A percentile compares a stretch with the other conserved stretches of the same genome.
phyloP scores from a whole-genome alignment of 2,888 invertebrate species.

The Xanthostigma xanthostigma region DNA sequence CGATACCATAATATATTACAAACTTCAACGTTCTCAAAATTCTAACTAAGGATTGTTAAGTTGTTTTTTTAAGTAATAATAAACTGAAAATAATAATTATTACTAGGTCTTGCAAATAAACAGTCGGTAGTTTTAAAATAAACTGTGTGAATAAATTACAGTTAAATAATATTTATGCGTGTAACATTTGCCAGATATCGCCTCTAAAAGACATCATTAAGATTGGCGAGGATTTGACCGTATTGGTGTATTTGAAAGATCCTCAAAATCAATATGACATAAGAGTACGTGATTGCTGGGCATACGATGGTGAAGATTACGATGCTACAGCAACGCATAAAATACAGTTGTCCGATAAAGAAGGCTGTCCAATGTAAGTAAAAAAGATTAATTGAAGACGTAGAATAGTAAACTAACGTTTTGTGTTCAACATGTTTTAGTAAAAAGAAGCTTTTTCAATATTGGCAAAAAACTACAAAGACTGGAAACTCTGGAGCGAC shows the following conservation, averaged over 20 bases:
- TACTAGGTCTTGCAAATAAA: too few species aligned
- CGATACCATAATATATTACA: too few species aligned
- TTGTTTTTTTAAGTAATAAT: too few species aligned
- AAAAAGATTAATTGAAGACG: neutral
- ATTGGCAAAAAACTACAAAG: constrained; percentile 44
- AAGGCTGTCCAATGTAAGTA: constrained; percentile 49
- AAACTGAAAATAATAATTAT: too few species aligned
- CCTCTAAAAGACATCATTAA: constrained; percentile 46
- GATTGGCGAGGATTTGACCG: constrained; percentile 53
- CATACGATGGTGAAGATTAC: constrained; percentile 49
- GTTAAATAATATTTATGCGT: neutral
- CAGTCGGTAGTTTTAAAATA: neutral
- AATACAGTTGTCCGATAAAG: constrained; percentile 47
- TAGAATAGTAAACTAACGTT: neutral
- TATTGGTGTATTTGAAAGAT: constrained; percentile 54
- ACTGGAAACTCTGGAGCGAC: constrained; percentile 44
- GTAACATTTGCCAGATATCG: constrained; percentile 30
- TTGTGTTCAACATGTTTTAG: constrained; percentile 23
- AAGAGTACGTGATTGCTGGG: constrained; percentile 58
- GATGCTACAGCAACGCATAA: constrained; percentile 39
- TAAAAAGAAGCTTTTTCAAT: constrained; percentile 47
- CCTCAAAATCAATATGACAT: constrained; percentile 45
- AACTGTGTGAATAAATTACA: neutral
- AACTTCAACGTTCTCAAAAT: too few species aligned
- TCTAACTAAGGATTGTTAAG: too few species aligned